These are phyloP conservation scores for Hydropotes inermis DNA, from an alignment of 2,113 vertebrate genomes.

Conservation along the genomic window DNA sequence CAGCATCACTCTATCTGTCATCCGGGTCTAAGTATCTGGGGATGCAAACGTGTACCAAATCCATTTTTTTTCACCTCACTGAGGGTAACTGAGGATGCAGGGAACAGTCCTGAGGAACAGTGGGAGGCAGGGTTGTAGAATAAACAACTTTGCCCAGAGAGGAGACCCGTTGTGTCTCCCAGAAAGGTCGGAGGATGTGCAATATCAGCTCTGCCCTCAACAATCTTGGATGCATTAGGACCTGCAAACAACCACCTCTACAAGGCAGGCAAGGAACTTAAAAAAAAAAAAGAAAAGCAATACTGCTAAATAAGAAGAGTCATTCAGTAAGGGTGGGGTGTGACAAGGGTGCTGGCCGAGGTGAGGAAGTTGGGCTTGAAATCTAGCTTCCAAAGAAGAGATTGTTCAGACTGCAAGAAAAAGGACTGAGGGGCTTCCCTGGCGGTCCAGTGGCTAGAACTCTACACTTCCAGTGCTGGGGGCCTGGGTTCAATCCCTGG, in stretches of 20 bases:
- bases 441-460: not conserved
- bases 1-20: rapidly evolving
- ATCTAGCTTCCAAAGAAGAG: too few species aligned
- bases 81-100: not conserved
- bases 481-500: not conserved
- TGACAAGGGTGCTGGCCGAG: rapidly evolving
- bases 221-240: too few species aligned
- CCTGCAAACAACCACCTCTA: too few species aligned
- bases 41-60: not conserved
- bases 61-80: not conserved
- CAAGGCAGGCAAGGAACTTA: not conserved
- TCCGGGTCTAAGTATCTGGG: not conserved
- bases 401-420: not conserved
- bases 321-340: rapidly evolving
- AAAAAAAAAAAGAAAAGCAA: not conserved
- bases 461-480: not conserved
- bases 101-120: not conserved
- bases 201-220: not conserved
- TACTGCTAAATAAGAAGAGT: not conserved
- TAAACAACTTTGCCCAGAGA: too few species aligned
- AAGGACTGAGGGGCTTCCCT: not conserved
- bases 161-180: not conserved
- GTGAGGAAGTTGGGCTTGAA: not conserved
- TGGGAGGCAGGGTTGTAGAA: not conserved
- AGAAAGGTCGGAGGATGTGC: rapidly evolving